Base-by-base conservation (phyloP, 2,113 vertebrate genomes). In the Trichomycterus rosablanca region DNA sequence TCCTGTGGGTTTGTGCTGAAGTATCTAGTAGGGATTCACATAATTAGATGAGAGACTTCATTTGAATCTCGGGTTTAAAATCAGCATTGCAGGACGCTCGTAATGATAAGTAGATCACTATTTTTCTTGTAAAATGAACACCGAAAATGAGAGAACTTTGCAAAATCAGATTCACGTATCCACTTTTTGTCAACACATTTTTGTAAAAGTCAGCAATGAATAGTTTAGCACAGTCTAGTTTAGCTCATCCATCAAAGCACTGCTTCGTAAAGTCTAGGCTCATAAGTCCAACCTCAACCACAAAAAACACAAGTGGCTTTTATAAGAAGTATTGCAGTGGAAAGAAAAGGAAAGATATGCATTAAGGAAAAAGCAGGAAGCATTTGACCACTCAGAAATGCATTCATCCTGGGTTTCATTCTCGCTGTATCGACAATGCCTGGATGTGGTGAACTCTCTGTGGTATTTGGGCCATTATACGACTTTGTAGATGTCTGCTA, bases 11-110 rank as follows among this genome's bases (percentile, higher is more conserved):
- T 26, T 35, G 26, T 10, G 15, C 10, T 11, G 26, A 32, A 14
- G 35, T 37, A 53, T 15, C 20, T 26, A 15, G 30, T 43, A 66
- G 30, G 22, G 39, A 32, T 37, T 19, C 43, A 51, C 26, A 60
- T 71, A 65, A 73, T 66, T 73, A 51, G 23, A 71, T 75, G 32
- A 52, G 16, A 57, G 59, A 34, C 26, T 24, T 68, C 48, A 68
- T 64, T 48, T 53, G 52, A 53, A 28, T 66, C 59, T 43, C 12
- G 10, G 53, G 49, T 43, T 60, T 37, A 18, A 7, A 39, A 37
- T n/a, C n/a, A n/a, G n/a, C n/a, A n/a, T n/a, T n/a, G n/a, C n/a
- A n/a, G n/a, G n/a, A n/a, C n/a, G n/a, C n/a, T n/a, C n/a, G n/a
- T n/a, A n/a, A n/a, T n/a, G n/a, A n/a, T n/a, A n/a, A n/a, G n/a